phyloP scores from a whole-genome alignment of 2,888 invertebrate species.

The Ypsolopha scabrella region DNA sequence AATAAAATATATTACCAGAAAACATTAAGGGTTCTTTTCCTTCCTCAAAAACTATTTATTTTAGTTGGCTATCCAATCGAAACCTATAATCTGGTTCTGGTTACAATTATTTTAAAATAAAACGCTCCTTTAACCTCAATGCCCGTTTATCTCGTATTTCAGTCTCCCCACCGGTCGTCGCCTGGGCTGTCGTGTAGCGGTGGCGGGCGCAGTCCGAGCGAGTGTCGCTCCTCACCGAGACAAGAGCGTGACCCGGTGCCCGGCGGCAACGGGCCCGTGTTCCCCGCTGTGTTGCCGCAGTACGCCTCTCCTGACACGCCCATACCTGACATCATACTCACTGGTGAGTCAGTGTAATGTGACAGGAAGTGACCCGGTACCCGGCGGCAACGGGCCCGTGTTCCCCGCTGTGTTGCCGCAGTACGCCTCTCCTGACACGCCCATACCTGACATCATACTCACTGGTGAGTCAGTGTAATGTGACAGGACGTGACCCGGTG shows the following conservation, averaged over 20 bases:
- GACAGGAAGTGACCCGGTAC: too few relatives aligned
- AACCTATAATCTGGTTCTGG: too few relatives aligned
- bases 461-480: too few relatives aligned
- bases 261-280: conserved; percentile 70
- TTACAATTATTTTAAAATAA: too few relatives aligned
- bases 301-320: conserved; percentile 74
- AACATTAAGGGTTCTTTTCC: too few relatives aligned
- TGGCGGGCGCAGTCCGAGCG: conserved; percentile 11
- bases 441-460: not conserved
- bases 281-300: conserved; percentile 50
- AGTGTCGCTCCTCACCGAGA: conserved; percentile 12
- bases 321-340: conserved; percentile 86
- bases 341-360: conserved; percentile 69
- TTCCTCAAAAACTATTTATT: too few relatives aligned
- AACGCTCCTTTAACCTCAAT: too few relatives aligned
- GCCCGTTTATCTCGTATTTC: conserved; percentile 9
- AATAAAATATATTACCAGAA: too few relatives aligned
- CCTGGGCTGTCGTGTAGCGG: conserved; percentile 14
- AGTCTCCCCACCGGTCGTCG: conserved; percentile 13
- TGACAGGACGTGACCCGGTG: too few relatives aligned
- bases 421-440: not conserved
- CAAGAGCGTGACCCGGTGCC: conserved; percentile 53
- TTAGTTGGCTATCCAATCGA: too few relatives aligned
- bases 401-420: not conserved
- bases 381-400: too few relatives aligned